Percentiles rank a stretch among this genome's conserved stretches.
Conservation (phyloP, 2,888 invertebrate genomes). For the Pandemis heparana region DNA sequence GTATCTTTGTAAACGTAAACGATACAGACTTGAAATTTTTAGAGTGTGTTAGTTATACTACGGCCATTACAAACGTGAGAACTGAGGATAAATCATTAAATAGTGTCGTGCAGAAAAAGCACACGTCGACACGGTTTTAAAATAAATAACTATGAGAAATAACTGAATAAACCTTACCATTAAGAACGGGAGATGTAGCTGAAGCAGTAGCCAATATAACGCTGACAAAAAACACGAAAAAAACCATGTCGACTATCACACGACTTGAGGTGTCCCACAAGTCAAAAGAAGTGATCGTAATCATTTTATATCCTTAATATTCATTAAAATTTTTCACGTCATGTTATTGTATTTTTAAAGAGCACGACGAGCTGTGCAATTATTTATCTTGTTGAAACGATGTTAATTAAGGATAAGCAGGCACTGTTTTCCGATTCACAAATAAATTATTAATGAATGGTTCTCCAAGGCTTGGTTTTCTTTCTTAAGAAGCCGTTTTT, state of each 20-base stretch:
- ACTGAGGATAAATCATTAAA: too few relatives aligned
- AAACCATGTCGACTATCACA: slow-evolving; percentile 23
- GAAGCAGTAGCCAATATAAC: not conserved
- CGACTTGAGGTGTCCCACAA: slow-evolving; percentile 5
- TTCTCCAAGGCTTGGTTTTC: too few relatives aligned
- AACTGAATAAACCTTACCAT: slow-evolving; percentile 21
- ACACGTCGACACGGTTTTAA: too few relatives aligned
- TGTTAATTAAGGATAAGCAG: not conserved
- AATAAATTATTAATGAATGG: too few relatives aligned
- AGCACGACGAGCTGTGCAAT: slow-evolving; percentile 26
- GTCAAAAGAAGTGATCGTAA: not conserved
- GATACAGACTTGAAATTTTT: too few relatives aligned
- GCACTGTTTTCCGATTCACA: not conserved
- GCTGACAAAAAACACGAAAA: slow-evolving; percentile 12
- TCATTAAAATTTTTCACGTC: not conserved
- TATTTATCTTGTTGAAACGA: not conserved
- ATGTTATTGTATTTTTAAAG: slow-evolving; percentile 7
- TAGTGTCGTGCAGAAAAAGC: too few relatives aligned
- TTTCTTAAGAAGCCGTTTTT: too few relatives aligned
- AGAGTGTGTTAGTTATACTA: too few relatives aligned
- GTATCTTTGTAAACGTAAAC: too few relatives aligned
- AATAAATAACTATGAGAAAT: too few relatives aligned
- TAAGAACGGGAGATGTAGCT: slow-evolving; percentile 24
- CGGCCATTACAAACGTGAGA: too few relatives aligned
- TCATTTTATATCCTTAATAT: not conserved